Conservation (phyloP, 2,113 vertebrate genomes). For the Megaceryle maxima region DNA sequence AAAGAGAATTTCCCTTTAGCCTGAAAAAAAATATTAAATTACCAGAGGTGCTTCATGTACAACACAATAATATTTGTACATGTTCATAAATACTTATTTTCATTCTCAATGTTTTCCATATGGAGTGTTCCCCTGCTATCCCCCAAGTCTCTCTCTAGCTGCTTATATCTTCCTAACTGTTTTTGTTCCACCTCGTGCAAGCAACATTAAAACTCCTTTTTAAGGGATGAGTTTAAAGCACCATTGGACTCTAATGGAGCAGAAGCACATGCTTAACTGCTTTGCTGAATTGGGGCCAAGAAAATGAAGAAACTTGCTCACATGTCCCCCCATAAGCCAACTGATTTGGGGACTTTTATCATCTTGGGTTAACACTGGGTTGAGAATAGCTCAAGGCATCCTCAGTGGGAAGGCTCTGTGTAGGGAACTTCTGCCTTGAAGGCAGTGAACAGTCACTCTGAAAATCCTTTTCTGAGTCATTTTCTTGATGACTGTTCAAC, state of each 20-base stretch:
- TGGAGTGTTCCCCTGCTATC: neutral
- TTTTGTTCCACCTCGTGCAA: neutral
- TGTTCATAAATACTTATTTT: neutral
- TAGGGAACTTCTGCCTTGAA: neutral
- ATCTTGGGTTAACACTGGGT: neutral
- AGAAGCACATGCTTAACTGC: neutral
- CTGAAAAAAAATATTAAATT: neutral
- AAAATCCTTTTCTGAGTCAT: neutral
- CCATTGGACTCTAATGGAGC: neutral
- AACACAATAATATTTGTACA: neutral
- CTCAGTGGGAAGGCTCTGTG: neutral
- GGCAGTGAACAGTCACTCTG: neutral
- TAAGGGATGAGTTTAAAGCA: neutral
- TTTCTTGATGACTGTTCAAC: neutral
- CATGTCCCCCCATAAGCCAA: neutral
- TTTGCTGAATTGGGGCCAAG: neutral
- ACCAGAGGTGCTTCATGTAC: neutral
- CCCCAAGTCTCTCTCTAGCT: neutral
- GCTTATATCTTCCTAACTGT: neutral
- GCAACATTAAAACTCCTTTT: neutral
- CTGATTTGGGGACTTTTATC: neutral
- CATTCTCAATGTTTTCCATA: neutral
- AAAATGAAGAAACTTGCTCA: neutral
- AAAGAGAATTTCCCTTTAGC: neutral
- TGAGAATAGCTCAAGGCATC: neutral